Percentiles rank a stretch among this genome's conserved stretches.
phyloP scores from a whole-genome alignment of 2,797 vertebrate genomes.

The Notoglanidium macrostoma region DNA sequence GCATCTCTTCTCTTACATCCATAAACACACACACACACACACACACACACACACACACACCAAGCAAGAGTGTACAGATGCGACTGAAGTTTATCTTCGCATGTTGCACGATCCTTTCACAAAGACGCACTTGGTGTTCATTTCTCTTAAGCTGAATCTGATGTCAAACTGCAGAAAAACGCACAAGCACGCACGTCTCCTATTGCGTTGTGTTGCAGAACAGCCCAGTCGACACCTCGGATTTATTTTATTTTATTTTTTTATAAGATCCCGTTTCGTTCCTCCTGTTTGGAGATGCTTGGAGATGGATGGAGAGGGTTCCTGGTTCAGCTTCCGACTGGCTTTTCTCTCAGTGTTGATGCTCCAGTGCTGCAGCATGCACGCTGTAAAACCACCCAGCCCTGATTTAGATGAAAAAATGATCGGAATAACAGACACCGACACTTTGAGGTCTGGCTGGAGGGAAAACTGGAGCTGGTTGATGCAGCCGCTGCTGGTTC shows the following conservation, averaged over 20 bases:
- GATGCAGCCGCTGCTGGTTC: slow-evolving; percentile 72
- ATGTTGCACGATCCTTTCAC: slow-evolving; percentile 49
- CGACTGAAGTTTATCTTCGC: slow-evolving; percentile 56
- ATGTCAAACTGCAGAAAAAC: not conserved
- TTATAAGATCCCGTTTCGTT: slow-evolving; percentile 24
- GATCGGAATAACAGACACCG: not conserved
- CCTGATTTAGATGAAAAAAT: too few relatives aligned
- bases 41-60: not conserved
- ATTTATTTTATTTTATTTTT: not conserved
- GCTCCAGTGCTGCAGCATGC: slow-evolving; percentile 3
- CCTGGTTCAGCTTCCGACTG: slow-evolving; percentile 22
- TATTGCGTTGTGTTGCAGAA: not conserved
- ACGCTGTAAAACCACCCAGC: not conserved
- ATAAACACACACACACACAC: not conserved
- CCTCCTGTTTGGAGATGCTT: slow-evolving; percentile 45
- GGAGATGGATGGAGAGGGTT: not conserved
- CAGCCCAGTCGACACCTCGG: slow-evolving; percentile 21
- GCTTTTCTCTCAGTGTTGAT: slow-evolving; percentile 8
- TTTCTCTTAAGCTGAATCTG: not conserved
- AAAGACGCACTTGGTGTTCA: not conserved
- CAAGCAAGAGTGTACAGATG: not conserved
- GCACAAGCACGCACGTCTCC: not conserved
- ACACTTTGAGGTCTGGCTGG: slow-evolving; percentile 1
- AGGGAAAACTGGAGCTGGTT: slow-evolving; percentile 52
- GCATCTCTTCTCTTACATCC: slow-evolving; percentile 38